Evolutionary conservation across 1,140 invertebrate species (phyloP).

Genomic region (Apis laboriosa): DNA sequence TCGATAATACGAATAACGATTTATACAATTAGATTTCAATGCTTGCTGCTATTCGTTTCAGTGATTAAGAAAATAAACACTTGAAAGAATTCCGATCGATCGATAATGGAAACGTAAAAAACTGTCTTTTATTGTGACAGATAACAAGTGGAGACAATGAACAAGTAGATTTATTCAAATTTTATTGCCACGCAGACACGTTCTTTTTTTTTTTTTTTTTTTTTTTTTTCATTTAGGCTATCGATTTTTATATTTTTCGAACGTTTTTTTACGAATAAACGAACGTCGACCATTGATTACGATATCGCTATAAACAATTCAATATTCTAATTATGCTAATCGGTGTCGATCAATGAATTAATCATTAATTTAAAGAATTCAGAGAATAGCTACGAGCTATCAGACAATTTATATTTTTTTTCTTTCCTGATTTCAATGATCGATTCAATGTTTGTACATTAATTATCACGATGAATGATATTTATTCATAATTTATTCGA

Average conservation of each 20-base stretch:
- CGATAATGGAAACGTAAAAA: background rate
- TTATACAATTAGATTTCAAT: background rate
- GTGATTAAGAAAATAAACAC: background rate
- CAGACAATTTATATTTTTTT: background rate
- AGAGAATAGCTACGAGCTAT: background rate
- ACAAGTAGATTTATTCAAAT: background rate
- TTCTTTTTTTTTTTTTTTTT: too few species aligned
- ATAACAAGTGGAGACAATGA: background rate
- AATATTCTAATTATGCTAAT: background rate
- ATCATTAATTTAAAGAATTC: background rate
- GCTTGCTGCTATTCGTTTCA: background rate
- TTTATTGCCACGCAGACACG: background rate
- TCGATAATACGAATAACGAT: background rate
- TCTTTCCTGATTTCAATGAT: background rate
- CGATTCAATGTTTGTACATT: background rate
- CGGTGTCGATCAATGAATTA: background rate
- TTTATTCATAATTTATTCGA: too few species aligned
- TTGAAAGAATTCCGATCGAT: background rate
- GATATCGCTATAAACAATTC: background rate
- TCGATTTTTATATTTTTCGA: background rate
- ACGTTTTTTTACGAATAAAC: background rate
- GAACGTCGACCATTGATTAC: background rate
- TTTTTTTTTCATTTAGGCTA: background rate
- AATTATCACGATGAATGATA: background rate
- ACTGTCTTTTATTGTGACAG: background rate